A percentile compares a stretch with the other conserved stretches of the same genome.
phyloP scores from a whole-genome alignment of 2,888 invertebrate species.

The Priocnemis perturbator region DNA sequence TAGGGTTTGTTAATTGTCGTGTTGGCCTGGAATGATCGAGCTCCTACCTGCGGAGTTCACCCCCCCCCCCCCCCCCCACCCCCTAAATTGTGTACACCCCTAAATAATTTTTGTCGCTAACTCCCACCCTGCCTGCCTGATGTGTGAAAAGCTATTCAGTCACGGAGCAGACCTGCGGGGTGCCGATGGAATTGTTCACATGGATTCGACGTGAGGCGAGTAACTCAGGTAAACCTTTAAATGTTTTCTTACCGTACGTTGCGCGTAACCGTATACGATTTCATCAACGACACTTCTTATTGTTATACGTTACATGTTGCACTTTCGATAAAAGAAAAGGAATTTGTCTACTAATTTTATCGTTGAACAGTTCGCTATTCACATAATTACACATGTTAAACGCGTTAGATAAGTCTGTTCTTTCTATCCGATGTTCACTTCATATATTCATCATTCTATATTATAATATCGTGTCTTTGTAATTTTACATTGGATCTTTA shows the following conservation, averaged over 20 bases:
- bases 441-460: too few species aligned
- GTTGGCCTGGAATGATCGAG: conserved; percentile 49
- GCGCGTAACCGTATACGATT: not conserved
- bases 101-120: conserved; percentile 52
- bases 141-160: conserved; percentile 57
- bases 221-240: conserved; percentile 38
- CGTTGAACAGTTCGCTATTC: too few species aligned
- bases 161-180: conserved; percentile 29
- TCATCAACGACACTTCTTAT: too few species aligned
- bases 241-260: not conserved
- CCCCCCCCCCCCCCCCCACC: conserved; percentile 25
- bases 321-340: too few species aligned
- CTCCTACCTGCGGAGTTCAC: conserved; percentile 38
- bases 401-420: too few species aligned
- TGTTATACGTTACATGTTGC: too few species aligned
- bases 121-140: conserved; percentile 60
- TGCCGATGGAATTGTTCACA: not conserved
- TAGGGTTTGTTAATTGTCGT: conserved; percentile 40
- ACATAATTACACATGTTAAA: too few species aligned
- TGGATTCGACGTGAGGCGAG: not conserved
- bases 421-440: too few species aligned
- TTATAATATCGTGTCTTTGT: too few species aligned
- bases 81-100: too few species aligned
- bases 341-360: too few species aligned
- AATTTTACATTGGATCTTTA: too few species aligned